Evolutionary conservation across 1,140 invertebrate species (phyloP).

Genomic region (Pogonomyrmex barbatus): DNA sequence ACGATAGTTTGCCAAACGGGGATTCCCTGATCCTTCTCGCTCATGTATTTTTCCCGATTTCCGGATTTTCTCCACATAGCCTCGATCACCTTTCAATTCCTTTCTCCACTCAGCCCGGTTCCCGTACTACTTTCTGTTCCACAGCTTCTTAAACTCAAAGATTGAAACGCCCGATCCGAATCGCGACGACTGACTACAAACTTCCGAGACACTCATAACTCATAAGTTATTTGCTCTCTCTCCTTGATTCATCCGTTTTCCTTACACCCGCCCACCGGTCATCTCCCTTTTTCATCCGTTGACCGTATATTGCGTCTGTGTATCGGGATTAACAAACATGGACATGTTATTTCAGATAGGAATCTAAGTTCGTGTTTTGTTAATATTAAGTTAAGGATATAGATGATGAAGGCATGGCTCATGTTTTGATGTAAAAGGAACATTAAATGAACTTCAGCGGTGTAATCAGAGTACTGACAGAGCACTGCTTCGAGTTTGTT

Average conservation of each 20-base stretch:
- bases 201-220: slow-evolving; percentile 66
- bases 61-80: slow-evolving; percentile 42
- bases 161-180: slow-evolving; percentile 45
- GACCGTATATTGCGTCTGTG: no score
- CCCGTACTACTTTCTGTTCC: neutral
- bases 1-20: slow-evolving; percentile 56
- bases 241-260: slow-evolving; percentile 39
- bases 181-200: slow-evolving; percentile 56
- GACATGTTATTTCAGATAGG: neutral
- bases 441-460: neutral
- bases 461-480: neutral
- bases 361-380: neutral
- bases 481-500: neutral
- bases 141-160: slow-evolving; percentile 55
- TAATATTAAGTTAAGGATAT: neutral
- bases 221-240: slow-evolving; percentile 56
- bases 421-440: slow-evolving; percentile 10
- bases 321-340: slow-evolving; percentile 8
- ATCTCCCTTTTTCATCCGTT: neutral
- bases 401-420: neutral
- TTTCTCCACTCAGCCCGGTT: neutral
- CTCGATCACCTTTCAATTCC: slow-evolving; percentile 46
- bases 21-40: neutral
- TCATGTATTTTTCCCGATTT: slow-evolving; percentile 25
- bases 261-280: neutral